Evolutionary conservation across 2,888 invertebrate species (phyloP).

Genomic region (Tanypteryx hageni): DNA sequence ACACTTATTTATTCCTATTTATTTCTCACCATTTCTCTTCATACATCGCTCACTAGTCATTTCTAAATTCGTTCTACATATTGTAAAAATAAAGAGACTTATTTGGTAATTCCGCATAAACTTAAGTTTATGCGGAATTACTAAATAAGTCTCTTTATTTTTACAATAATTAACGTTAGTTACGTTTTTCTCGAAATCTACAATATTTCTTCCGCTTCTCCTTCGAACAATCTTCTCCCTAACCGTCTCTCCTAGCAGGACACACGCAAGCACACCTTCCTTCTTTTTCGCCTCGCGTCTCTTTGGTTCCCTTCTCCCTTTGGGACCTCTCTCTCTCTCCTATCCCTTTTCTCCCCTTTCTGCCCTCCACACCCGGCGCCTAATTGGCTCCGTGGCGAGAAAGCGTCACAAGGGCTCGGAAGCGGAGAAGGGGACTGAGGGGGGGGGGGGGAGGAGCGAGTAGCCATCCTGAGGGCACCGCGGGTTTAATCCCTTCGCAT

Average conservation of each 20-base stretch:
- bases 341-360: not conserved
- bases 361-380: not conserved
- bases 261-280: too few relatives aligned
- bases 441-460: not conserved
- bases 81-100: not conserved
- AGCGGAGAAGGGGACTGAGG: not conserved
- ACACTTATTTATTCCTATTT: not conserved
- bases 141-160: not conserved
- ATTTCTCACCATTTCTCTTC: not conserved
- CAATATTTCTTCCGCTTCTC: too few relatives aligned
- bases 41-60: not conserved
- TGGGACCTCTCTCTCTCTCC: not conserved
- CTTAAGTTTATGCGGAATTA: too few relatives aligned
- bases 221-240: too few relatives aligned
- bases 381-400: constrained; percentile 57
- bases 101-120: too few relatives aligned
- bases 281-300: too few relatives aligned
- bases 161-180: not conserved
- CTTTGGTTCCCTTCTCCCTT: too few relatives aligned
- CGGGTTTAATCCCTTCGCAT: constrained; percentile 62
- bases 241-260: too few relatives aligned
- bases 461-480: constrained; percentile 57
- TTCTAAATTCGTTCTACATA: not conserved
- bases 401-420: not conserved
- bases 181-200: too few relatives aligned